Evolutionary conservation across 1,140 invertebrate species (phyloP).

Genomic region (Palaemon carinicauda): DNA sequence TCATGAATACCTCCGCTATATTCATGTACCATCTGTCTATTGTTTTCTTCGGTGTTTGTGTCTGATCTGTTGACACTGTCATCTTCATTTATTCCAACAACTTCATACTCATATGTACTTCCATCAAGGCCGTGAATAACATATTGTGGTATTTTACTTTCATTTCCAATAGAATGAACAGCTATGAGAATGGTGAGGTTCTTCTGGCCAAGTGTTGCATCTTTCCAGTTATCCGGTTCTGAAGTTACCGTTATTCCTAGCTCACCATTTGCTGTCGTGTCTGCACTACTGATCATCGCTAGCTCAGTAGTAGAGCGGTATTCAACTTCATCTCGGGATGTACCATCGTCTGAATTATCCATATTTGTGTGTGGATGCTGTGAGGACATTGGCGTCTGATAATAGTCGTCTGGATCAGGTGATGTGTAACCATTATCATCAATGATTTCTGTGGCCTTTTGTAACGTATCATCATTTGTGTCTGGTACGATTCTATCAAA

Average conservation of each 20-base stretch:
- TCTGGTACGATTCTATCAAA: no score
- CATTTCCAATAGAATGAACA: conserved; percentile 35
- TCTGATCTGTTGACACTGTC: neutral
- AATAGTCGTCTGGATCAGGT: no score
- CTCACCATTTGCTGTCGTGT: neutral
- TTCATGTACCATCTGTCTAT: no score
- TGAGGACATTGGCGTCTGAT: no score
- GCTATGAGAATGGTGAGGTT: conserved; percentile 53
- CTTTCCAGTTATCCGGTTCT: conserved; percentile 6
- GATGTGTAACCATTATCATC: no score
- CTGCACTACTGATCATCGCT: neutral
- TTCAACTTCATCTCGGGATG: neutral
- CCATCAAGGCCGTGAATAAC: conserved; percentile 51
- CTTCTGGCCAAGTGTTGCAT: neutral
- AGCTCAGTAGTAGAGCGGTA: neutral
- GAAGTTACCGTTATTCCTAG: neutral
- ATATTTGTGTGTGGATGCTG: no score
- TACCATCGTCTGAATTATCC: no score
- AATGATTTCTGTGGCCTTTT: neutral
- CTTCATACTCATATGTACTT: conserved; percentile 45
- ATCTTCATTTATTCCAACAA: conserved; percentile 42
- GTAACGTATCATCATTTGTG: neutral
- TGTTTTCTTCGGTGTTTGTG: no score
- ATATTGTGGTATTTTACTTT: conserved; percentile 47
- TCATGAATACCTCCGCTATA: neutral